Evolutionary conservation across 2,888 invertebrate genomes (phyloP), one percentile per base, ranked within the genome.

Genomic region (Synergus itoensis): DNA sequence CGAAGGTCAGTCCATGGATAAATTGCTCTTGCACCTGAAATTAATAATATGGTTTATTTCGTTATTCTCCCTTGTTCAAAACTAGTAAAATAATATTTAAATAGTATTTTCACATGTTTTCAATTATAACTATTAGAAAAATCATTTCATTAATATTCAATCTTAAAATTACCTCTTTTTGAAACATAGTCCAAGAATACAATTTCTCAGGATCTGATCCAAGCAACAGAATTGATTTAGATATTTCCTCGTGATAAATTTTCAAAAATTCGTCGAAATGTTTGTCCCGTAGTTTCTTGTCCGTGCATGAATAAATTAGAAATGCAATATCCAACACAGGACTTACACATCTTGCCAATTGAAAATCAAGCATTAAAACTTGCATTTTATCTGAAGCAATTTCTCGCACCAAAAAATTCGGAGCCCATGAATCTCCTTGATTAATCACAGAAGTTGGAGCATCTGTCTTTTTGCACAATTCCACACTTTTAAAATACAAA

Each of bases 341-440:
- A 28, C 94, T 93, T 0, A 94, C 93, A 83, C 93, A 94, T 82
- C 93, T 93, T 0, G 95, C 91, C 65, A 96, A 87, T 89, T 96
- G 96, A 85, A 95, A 96, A 87, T 96, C 96, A 53, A 96, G 95
- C 80, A 96, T 93, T 85, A 94, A 94, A 0, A 93, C 93, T 80
- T 93, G 93, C 7, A 88, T 82, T 77, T 91, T 85, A 9, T 83
- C 82, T 18, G 63, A 64, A 0, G 85, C 73, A 4, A 80, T 75
- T 77, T 93, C 92, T 64, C 94, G 93, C 11, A 94, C 94, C 0
- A 96, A 89, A 84, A 96, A 96, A 88, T 96, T 96, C n/a, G 95
- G 95, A 0, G 95, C 94, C 96, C 96, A 96, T 60, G 94, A 94
- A 88, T 96, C 96, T 0, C 96, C 96, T 80, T 96, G 96, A 0